These are phyloP conservation scores for Tenodera sinensis DNA, from an alignment of 2,888 invertebrate species.

Conservation along the genomic window DNA sequence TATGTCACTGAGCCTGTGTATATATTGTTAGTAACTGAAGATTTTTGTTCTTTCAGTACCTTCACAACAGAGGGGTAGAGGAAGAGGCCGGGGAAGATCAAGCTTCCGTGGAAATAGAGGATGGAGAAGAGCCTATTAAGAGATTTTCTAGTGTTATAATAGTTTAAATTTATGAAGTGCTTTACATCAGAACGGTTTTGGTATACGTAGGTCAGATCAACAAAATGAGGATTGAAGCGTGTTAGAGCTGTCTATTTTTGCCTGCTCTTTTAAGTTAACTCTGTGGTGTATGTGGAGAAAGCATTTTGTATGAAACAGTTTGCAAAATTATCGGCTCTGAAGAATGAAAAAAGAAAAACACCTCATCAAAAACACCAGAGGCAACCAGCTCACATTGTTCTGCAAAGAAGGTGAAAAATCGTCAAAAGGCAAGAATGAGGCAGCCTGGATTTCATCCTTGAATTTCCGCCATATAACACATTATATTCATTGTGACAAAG, in stretches of 20 bases:
- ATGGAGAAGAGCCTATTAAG: conserved; percentile 32
- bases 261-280: background rate
- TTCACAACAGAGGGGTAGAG: conserved; percentile 34
- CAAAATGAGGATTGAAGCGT: background rate
- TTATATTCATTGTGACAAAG: background rate
- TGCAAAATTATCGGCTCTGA: background rate
- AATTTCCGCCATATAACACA: background rate
- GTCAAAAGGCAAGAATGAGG: background rate
- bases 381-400: background rate
- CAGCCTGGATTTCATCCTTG: background rate
- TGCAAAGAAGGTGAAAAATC: background rate
- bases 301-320: background rate
- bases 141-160: background rate
- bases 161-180: background rate
- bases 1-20: background rate
- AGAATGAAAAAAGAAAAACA: background rate
- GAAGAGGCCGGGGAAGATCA: conserved; percentile 35
- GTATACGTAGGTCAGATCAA: background rate
- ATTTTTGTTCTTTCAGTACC: conserved; percentile 30
- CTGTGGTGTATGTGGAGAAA: too few species aligned
- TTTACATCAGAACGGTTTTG: background rate
- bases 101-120: conserved; percentile 34
- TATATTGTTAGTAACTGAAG: background rate
- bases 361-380: background rate
- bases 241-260: background rate